Evolutionary conservation across 30 jellyfish, hydroid and myxozoan genomes (phyloP).

Genomic region (Cassiopea andromeda): DNA sequence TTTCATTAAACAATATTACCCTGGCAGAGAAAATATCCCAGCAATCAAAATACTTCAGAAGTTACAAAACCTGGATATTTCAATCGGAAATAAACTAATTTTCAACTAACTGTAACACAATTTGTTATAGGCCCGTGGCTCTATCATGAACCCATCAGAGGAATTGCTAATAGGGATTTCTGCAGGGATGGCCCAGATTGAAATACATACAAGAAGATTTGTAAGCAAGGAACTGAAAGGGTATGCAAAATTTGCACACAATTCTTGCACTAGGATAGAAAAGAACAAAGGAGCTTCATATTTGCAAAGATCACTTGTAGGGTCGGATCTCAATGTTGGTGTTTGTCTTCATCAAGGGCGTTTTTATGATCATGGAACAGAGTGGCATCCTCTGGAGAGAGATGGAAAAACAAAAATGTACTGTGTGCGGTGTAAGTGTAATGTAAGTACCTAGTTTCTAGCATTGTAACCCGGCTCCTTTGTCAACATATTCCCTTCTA

Average conservation of each 20-base stretch:
- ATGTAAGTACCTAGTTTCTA: background rate
- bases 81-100: too few species aligned
- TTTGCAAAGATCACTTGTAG: constrained; percentile 49
- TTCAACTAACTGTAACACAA: background rate
- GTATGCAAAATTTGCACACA: constrained; percentile 34
- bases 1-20: too few species aligned
- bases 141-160: constrained; percentile 44
- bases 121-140: constrained; percentile 48
- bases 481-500: background rate
- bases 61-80: too few species aligned
- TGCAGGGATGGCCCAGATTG: constrained; percentile 63
- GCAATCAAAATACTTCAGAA: too few species aligned
- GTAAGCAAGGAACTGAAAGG: constrained; percentile 48
- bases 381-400: constrained; percentile 55
- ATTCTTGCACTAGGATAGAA: constrained; percentile 18
- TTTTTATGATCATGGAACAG: constrained; percentile 55
- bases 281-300: background rate
- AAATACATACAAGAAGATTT: constrained; percentile 27
- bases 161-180: constrained; percentile 39
- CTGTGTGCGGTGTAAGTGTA: constrained; percentile 50
- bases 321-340: constrained; percentile 47
- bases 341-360: constrained; percentile 67
- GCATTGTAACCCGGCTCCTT: background rate
- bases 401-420: constrained; percentile 42
- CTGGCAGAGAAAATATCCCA: too few species aligned